Evolutionary conservation across 2,888 invertebrate genomes (phyloP), one percentile per base, ranked within the genome.

Genomic region (Dermolepida albohirtum): DNA sequence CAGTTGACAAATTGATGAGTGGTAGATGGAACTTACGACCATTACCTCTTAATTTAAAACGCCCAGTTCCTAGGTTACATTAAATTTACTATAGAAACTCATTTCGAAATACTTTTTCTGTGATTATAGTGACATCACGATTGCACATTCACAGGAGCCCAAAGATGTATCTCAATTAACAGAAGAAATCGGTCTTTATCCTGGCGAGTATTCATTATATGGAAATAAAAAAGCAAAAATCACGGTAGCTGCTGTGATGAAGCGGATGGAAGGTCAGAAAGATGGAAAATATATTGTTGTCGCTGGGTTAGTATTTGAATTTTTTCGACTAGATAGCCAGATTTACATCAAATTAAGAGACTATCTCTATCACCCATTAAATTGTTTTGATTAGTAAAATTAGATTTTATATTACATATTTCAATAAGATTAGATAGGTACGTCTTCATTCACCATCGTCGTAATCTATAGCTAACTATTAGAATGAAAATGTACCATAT

Each of bases 161-260:
- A 98, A 97, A 81, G 88, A 93, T 77, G 93, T 98, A 63, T 81
- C 83, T 0, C 82, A 87, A 71, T 81, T 98, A 66, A 94, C 95
- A 0, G 82, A 88, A 51, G 97, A 98, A 86, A 92, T 98, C 70
- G 96, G 96, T 0, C 83, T 99, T 64, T 85, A 86, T 73, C 85
- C 90, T 0, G 88, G 85, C 68, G 99, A 99, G 83, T 88, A 97
- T 29, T 94, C 94, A 5, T 89, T 92, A 71, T 98, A 96, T 83
- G 99, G 99, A 6, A 91, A 88, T 76, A 96, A 92, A 75, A 99
- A 98, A 82, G 99, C 97, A 10, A 99, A 99, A 86, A 89, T 99
- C 11, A 88, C 93, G 0, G 85, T 98, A 11, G 52, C 39, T 22
- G 88, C 88, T 1, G 91, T 95, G 43, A 83, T 97, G 29, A 86